Percentiles rank a stretch among this genome's conserved stretches.
These are phyloP conservation scores for Volucella zonaria DNA, from an alignment of 2,888 invertebrate genomes.

Conservation along the genomic window DNA sequence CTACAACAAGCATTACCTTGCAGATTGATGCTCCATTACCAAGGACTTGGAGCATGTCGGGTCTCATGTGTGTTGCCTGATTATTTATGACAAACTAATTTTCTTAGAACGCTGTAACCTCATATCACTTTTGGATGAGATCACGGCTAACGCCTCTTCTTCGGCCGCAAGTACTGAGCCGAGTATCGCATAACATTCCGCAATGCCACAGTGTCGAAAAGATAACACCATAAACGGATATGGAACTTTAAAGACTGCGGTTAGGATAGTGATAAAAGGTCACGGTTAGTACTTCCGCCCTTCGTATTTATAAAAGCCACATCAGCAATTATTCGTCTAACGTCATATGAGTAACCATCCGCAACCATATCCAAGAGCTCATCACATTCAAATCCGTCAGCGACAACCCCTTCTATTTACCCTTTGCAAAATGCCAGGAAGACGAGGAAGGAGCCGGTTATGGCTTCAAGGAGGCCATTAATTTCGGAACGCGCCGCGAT, in stretches of 20 bases:
- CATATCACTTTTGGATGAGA: slow-evolving; percentile 45
- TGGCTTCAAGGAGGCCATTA: slow-evolving; percentile 34
- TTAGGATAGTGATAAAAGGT: slow-evolving; percentile 21
- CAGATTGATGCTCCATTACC: slow-evolving; percentile 61
- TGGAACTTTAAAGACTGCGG: slow-evolving; percentile 39
- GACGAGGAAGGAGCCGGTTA: slow-evolving; percentile 27
- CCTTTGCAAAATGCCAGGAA: slow-evolving; percentile 27
- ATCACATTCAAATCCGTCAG: too few relatives aligned
- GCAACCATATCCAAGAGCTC: too few relatives aligned
- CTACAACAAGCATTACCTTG: slow-evolving; percentile 18
- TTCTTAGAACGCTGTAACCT: slow-evolving; percentile 52
- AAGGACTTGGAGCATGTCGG: slow-evolving; percentile 37
- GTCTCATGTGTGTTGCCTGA: slow-evolving; percentile 36
- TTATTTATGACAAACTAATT: slow-evolving; percentile 72
- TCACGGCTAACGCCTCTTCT: slow-evolving; percentile 42
- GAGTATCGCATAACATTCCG: slow-evolving; percentile 32
- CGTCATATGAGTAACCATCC: slow-evolving; percentile 9
- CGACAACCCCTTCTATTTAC: slow-evolving; percentile 27
- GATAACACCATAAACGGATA: slow-evolving; percentile 10
- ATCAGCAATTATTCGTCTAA: slow-evolving; percentile 40
- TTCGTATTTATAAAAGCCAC: slow-evolving; percentile 7
- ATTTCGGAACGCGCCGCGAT: slow-evolving; percentile 5
- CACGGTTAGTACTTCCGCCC: slow-evolving; percentile 31
- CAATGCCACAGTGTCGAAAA: not conserved
- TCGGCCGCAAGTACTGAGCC: slow-evolving; percentile 1